Percentiles rank a stretch among this genome's conserved stretches.
phyloP scores from a whole-genome alignment of 2,113 vertebrate species.

The Piprites chloris region DNA sequence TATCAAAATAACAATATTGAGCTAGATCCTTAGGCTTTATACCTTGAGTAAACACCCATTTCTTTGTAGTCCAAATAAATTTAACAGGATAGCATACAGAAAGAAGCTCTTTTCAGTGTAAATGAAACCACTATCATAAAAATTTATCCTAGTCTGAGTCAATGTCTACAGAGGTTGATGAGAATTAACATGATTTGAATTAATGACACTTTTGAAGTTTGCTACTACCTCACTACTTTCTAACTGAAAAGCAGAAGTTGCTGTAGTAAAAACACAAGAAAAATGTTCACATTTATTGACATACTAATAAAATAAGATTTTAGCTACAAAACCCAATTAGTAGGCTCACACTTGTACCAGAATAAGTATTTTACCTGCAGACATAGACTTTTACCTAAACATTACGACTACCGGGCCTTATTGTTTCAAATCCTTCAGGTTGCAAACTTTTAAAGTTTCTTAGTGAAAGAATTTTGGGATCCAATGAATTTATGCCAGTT shows the following conservation, averaged over 20 bases:
- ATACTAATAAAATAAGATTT: neutral
- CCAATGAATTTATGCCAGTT: rapidly evolving
- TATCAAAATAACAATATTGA: neutral
- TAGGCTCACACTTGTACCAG: neutral
- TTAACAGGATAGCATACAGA: neutral
- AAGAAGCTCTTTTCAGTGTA: neutral
- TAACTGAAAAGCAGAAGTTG: neutral
- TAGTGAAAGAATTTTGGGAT: neutral
- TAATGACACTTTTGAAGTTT: neutral
- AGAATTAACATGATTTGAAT: neutral
- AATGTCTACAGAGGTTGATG: neutral
- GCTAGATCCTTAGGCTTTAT: neutral
- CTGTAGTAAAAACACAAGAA: neutral
- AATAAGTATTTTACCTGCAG: neutral
- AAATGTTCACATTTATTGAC: neutral
- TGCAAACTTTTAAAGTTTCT: neutral
- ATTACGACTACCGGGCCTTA: neutral
- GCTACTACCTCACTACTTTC: neutral
- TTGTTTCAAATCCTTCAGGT: neutral
- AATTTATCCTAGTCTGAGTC: neutral
- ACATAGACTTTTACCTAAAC: neutral
- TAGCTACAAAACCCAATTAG: neutral
- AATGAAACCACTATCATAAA: neutral
- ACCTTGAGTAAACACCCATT: neutral
- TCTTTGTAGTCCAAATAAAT: neutral